phyloP scores from a whole-genome alignment of 2,888 invertebrate genomes.

The Drosophila antonietae region DNA sequence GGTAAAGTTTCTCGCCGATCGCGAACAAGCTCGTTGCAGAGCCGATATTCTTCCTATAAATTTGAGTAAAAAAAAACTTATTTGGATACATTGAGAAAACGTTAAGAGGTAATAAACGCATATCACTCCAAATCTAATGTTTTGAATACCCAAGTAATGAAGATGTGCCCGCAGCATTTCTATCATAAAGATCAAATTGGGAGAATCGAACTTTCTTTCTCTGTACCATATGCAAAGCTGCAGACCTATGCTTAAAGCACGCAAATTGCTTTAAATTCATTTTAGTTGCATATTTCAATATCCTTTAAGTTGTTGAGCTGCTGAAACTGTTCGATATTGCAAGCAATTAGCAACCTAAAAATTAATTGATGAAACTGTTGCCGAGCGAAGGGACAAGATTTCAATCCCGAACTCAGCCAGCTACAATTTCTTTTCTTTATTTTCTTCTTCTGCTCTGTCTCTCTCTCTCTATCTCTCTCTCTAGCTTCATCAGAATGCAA shows the following conservation, averaged over 20 bases:
- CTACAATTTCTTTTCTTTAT: constrained; percentile 5
- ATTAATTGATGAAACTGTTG: constrained; percentile 53
- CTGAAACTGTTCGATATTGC: constrained; percentile 22
- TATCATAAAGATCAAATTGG: no score
- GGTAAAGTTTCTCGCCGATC: no score
- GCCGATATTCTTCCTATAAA: no score
- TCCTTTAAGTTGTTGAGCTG: background rate
- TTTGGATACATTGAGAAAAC: no score
- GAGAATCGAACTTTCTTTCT: background rate
- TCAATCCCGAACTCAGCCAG: constrained; percentile 14
- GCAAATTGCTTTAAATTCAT: constrained; percentile 13
- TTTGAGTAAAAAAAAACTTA: no score
- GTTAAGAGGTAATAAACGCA: no score
- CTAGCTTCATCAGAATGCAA: constrained; percentile 55
- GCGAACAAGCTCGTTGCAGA: no score
- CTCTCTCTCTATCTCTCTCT: constrained; percentile 1
- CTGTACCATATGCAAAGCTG: background rate
- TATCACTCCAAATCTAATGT: no score
- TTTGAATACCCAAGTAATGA: no score
- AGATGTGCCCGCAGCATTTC: no score
- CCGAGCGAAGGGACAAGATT: constrained; percentile 19
- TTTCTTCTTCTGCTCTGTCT: background rate
- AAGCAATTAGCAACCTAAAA: constrained; percentile 52
- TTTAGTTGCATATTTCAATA: background rate
- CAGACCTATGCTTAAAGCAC: background rate